Conservation (phyloP, 2,113 vertebrate genomes). For the Mixornis gularis region DNA sequence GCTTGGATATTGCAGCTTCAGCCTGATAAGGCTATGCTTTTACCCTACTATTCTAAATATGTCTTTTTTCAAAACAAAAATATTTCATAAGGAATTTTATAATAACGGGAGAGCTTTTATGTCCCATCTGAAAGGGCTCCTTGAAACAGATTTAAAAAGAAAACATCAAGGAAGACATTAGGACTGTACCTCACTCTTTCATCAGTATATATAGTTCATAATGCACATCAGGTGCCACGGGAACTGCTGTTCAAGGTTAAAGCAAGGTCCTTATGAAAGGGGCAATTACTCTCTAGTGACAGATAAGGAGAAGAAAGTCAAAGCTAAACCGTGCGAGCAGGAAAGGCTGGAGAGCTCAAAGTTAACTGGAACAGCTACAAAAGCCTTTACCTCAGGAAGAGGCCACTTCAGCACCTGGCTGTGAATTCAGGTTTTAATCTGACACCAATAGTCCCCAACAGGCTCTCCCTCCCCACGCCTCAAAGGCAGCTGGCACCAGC, state of each 20-base stretch:
- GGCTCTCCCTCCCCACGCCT: not conserved
- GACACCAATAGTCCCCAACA: not conserved
- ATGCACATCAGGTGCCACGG: conserved; percentile 24
- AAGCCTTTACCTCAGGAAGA: not conserved
- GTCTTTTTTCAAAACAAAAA: not conserved
- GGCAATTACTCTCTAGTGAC: conserved; percentile 41
- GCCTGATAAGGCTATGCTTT: not conserved
- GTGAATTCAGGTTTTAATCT: not conserved
- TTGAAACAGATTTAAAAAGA: conserved; percentile 24
- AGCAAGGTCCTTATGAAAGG: conserved; percentile 52
- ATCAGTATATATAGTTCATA: conserved; percentile 39
- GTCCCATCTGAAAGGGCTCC: conserved; percentile 2
- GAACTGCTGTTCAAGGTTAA: conserved; percentile 52
- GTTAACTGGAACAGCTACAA: conserved; percentile 9
- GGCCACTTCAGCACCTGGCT: not conserved
- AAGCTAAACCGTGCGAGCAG: not conserved
- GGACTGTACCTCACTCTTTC: conserved; percentile 23
- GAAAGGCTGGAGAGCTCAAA: conserved; percentile 34
- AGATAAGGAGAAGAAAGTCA: conserved; percentile 52
- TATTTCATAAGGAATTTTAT: not conserved
- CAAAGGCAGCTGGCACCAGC: not conserved
- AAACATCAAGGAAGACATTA: conserved; percentile 36
- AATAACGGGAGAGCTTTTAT: conserved; percentile 11
- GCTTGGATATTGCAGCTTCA: not conserved
- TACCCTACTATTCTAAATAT: not conserved